Base-by-base conservation (phyloP, 2,113 vertebrate species). In the Ophthalmolycus amberensis region DNA sequence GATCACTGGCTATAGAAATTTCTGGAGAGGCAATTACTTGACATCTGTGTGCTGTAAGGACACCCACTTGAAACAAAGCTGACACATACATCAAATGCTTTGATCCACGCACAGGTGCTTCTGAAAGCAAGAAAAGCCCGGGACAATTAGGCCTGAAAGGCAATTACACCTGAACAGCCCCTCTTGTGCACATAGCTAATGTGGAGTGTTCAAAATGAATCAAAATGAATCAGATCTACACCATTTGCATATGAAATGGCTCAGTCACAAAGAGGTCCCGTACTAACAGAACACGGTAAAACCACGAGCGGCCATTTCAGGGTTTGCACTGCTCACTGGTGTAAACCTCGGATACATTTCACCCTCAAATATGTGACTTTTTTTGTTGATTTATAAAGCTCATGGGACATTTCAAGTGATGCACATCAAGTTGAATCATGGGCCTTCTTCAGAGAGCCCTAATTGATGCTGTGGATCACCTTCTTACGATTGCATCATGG, bases 41-140 rank as follows among this genome's bases (percentile, higher is more conserved):
- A 80, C 85, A 84, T 93, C 82, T 80, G 82, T 83, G 79, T 54
- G 74, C 89, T 81, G 82, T 63, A 71, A 92, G 89, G 86, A 90
- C 77, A 29, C 72, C 87, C 89, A 71, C 90, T 93, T 29, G 75
- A 94, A 92, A 93, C 86, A 89, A 85, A 89, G 93, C 93, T 90
- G 92, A 91, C 93, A 93, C 87, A 77, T 81, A 89, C 88, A 85
- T 81, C 88, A 52, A 81, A 88, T 65, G 93, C 94, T 95, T 95
- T 95, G 94, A 95, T 95, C 93, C 85, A 2, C 10, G 42, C 90
- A 88, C 94, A 95, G 93, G 93, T 94, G 94, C 93, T 94, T 94
- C 87, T 89, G 84, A 85, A 90, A 90, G 89, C 89, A 90, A 93
- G 85, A 94, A 90, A 92, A 79, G 84, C 70, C 22, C 1, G 3